Evolutionary conservation across 2,113 vertebrate genomes (phyloP), one percentile per base, ranked within the genome.

Genomic region (Cynopterus brachyotis): DNA sequence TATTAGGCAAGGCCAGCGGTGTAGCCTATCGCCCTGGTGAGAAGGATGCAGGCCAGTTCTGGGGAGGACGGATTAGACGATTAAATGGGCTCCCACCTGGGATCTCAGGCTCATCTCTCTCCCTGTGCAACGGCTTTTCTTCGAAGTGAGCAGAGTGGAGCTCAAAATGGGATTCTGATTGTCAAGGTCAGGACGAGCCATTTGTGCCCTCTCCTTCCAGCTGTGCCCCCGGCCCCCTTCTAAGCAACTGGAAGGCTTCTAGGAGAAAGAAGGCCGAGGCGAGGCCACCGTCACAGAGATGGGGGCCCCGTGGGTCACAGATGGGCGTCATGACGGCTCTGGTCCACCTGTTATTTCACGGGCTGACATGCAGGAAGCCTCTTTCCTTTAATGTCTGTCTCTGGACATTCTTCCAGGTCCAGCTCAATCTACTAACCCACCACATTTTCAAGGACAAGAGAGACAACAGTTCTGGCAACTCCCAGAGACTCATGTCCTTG

Each of bases 21-120:
- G n/a, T 0, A 53, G 40, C 37, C 1, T n/a, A 5, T 72, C 53
- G n/a, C 24, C 26, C 24, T 45, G 12, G 24, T 0, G 1, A 73
- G 50, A 94, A 79, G 73, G 62, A 47, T 17, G 47, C 12, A 22
- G 60, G 55, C 17, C 15, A 22, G n/a, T 15, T 40, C 53, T 70
- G 1, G 55, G 64, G 32, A 73, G n/a, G 69, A 82, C 19, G 22
- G 47, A 24, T 32, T 1, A 26, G 35, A 16, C 16, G 60, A 73
- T 28, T 47, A 37, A 26, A n/a, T 0, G 7, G 24, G 10, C 28
- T 70, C 6, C 32, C 28, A 53, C 30, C 45, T 35, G 8, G 12
- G 24, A 35, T 15, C 40, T 24, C 2, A 19, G 24, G 57, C 12
- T 91, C 42, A 9, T 22, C 3, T 59, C 40, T 47, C 32, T 45